Conservation (phyloP, 2,113 vertebrate species). For the Silurus asotus region DNA sequence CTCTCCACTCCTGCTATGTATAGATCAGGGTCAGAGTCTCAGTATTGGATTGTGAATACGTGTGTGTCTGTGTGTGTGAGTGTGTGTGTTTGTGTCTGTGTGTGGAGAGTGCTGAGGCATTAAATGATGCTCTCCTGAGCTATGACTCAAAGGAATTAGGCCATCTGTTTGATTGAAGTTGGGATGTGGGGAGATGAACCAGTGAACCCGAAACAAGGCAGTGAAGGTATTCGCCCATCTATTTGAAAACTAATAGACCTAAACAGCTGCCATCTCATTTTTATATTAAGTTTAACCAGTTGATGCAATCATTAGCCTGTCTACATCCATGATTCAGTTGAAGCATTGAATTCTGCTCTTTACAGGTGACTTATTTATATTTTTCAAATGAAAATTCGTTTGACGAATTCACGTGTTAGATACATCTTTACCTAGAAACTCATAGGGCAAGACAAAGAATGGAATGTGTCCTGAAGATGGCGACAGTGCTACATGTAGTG, state of each 20-base stretch:
- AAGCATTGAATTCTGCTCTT: neutral
- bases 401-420: no score
- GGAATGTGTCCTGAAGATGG: conserved; percentile 39
- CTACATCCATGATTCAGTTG: neutral
- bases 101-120: neutral
- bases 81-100: conserved; percentile 15
- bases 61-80: conserved; percentile 36
- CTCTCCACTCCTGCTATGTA: conserved; percentile 66
- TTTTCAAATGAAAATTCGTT: neutral
- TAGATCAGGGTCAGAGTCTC: conserved; percentile 56
- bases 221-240: neutral
- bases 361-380: neutral
- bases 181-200: neutral
- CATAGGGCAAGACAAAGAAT: no score
- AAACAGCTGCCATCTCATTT: neutral
- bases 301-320: neutral
- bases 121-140: conserved; percentile 37
- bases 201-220: conserved; percentile 9
- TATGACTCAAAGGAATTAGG: conserved; percentile 38
- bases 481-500: conserved; percentile 11
- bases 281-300: neutral
- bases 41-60: conserved; percentile 24
- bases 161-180: conserved; percentile 32
- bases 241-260: neutral
- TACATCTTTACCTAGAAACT: neutral